Conservation (phyloP, 2,888 invertebrate species). For the Odontothrips loti region DNA sequence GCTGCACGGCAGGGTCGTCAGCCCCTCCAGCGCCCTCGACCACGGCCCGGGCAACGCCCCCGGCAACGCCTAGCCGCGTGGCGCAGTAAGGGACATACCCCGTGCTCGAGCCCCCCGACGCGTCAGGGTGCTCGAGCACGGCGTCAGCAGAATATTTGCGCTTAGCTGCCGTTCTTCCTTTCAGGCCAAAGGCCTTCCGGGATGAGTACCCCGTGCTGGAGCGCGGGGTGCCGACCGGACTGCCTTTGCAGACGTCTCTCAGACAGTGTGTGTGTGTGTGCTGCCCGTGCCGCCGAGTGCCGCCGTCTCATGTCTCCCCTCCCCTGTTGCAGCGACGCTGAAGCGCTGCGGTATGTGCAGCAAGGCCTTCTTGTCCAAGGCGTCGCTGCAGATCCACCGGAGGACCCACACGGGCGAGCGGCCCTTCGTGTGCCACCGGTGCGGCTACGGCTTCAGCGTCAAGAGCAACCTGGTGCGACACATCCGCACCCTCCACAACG, state of each 20-base stretch:
- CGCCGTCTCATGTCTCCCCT: not conserved
- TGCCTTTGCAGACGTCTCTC: no score
- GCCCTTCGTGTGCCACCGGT: constrained; percentile 68
- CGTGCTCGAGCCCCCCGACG: no score
- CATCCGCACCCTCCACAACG: constrained; percentile 66
- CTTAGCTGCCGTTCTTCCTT: not conserved
- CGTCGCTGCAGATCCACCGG: constrained; percentile 50
- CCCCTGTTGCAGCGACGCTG: not conserved
- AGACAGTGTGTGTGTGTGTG: no score
- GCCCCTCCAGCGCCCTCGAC: not conserved
- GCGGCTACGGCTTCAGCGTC: constrained; percentile 74
- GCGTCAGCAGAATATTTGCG: no score
- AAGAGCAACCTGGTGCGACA: constrained; percentile 71
- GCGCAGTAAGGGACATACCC: no score
- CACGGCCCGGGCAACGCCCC: not conserved
- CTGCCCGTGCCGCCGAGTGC: no score
- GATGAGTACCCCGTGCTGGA: not conserved
- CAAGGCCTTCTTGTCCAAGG: constrained; percentile 16
- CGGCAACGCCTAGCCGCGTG: not conserved
- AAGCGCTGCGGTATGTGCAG: constrained; percentile 6
- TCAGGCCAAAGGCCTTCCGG: not conserved
- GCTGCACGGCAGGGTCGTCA: constrained; percentile 54
- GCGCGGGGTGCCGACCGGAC: no score
- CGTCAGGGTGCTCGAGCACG: no score
- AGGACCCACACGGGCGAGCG: constrained; percentile 71